Percentiles rank a stretch among this genome's conserved stretches.
Evolutionary conservation across 1,140 invertebrate genomes (phyloP).

Genomic region (Contarinia nasturtii): DNA sequence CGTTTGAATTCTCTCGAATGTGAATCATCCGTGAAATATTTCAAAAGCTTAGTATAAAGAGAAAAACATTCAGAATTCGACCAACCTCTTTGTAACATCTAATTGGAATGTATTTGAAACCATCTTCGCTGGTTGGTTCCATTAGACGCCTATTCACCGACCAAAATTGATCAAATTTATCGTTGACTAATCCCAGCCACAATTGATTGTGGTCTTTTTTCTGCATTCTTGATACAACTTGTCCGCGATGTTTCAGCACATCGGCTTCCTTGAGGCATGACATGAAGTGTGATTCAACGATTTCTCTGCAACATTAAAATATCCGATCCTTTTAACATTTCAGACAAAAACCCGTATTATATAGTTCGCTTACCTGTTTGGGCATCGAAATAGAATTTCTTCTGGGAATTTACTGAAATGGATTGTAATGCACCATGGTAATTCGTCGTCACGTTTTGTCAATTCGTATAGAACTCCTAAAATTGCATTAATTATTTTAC

Average conservation of each 20-base stretch:
- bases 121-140: constrained; percentile 58
- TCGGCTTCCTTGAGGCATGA: constrained; percentile 95
- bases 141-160: constrained; percentile 86
- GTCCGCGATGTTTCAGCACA: constrained; percentile 81
- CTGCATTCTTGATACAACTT: constrained; percentile 87
- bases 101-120: constrained; percentile 85
- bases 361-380: constrained; percentile 40
- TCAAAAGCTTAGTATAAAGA: too few species aligned
- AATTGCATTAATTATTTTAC: constrained; percentile 1
- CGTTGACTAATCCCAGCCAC: constrained; percentile 85
- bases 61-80: too few species aligned
- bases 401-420: constrained; percentile 88
- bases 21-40: too few species aligned
- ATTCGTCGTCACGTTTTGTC: constrained; percentile 38
- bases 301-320: constrained; percentile 52
- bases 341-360: not conserved
- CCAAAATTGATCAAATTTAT: constrained; percentile 99
- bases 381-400: constrained; percentile 52
- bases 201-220: constrained; percentile 95
- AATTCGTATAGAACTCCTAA: constrained; percentile 68
- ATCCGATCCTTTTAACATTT: too few species aligned
- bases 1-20: too few species aligned
- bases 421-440: constrained; percentile 90
- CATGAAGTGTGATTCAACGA: constrained; percentile 85
- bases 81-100: constrained; percentile 54